Percentiles rank a stretch among this genome's conserved stretches.
Evolutionary conservation across 92 coral and sea anemone species (phyloP).

Genomic region (Micromussa lordhowensis): DNA sequence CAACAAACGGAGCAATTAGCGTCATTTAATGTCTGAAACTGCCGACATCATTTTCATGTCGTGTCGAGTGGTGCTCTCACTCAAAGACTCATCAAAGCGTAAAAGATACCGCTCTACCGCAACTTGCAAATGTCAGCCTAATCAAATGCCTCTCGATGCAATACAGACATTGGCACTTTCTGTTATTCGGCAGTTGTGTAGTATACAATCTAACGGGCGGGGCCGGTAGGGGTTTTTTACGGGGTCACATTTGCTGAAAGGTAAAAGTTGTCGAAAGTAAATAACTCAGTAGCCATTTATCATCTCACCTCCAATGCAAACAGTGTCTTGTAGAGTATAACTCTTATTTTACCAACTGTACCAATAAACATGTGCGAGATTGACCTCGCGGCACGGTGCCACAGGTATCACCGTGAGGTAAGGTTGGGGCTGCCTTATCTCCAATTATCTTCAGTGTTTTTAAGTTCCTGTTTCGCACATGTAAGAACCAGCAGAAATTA

Average conservation of each 20-base stretch:
- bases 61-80: conserved; percentile 30
- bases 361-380: conserved; percentile 10
- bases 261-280: background rate
- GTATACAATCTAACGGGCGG: background rate
- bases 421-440: background rate
- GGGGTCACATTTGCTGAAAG: conserved; percentile 18
- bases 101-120: background rate
- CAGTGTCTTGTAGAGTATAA: conserved; percentile 35
- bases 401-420: background rate
- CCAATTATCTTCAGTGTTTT: background rate
- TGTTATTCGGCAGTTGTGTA: background rate
- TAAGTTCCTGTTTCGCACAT: background rate
- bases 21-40: conserved; percentile 37
- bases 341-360: conserved; percentile 17
- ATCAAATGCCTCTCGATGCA: background rate
- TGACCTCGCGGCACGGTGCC: background rate
- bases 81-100: conserved; percentile 6
- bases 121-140: background rate
- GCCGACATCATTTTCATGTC: conserved; percentile 33
- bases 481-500: background rate
- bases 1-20: conserved; percentile 36
- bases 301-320: conserved; percentile 31
- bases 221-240: background rate
- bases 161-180: background rate
- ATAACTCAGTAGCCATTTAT: conserved; percentile 27